Conservation (phyloP, 2,113 vertebrate species). For the Pipra filicauda region DNA sequence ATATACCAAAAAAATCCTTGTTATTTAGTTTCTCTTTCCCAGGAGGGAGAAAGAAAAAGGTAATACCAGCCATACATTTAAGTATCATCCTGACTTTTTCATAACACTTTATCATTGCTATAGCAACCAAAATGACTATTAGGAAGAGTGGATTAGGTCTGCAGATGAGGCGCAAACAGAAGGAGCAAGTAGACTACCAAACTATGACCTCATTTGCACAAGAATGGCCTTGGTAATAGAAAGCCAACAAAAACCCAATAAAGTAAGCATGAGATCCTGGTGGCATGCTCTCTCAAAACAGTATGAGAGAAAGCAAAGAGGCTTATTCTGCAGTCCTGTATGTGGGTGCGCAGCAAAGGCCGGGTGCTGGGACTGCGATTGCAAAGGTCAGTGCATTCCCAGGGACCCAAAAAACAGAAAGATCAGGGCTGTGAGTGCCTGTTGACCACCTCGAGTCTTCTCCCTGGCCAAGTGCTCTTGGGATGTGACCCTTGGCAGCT, state of each 20-base stretch:
- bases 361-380: rapidly evolving
- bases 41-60: not conserved
- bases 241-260: not conserved
- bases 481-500: not conserved
- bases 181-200: not conserved
- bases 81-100: constrained; percentile 10
- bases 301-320: not conserved
- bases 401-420: not conserved
- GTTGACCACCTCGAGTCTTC: rapidly evolving
- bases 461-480: not conserved
- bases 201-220: not conserved
- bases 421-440: not conserved
- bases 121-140: not conserved
- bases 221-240: not conserved
- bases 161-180: not conserved
- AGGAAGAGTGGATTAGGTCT: not conserved
- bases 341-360: rapidly evolving
- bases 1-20: not conserved
- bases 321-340: not conserved
- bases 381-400: not conserved
- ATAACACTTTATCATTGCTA: constrained; percentile 14
- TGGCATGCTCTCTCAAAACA: not conserved
- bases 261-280: not conserved
- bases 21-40: not conserved
- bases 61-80: not conserved